These are phyloP conservation scores for Paramormyrops kingsleyae DNA, from an alignment of 2,113 vertebrate species.

Conservation along the genomic window DNA sequence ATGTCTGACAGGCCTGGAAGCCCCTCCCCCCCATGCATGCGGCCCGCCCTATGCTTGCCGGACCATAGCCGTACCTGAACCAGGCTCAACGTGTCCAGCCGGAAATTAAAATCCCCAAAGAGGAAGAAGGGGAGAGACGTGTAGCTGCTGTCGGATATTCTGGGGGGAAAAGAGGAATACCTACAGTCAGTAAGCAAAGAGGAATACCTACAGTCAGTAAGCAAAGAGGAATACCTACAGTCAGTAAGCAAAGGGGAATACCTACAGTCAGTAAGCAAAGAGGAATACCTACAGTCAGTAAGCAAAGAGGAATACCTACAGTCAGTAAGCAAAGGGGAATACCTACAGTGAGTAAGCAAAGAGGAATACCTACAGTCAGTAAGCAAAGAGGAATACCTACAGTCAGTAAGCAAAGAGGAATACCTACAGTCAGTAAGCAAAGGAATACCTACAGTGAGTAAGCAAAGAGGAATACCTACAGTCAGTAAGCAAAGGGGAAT, in stretches of 20 bases:
- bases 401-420: neutral
- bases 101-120: constrained; percentile 76
- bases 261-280: neutral
- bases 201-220: neutral
- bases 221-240: neutral
- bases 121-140: constrained; percentile 61
- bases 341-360: neutral
- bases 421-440: neutral
- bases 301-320: neutral
- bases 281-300: neutral
- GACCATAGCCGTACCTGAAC: constrained; percentile 54
- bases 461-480: neutral
- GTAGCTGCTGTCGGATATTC: constrained; percentile 47
- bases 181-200: neutral
- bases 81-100: constrained; percentile 60
- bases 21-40: neutral
- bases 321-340: neutral
- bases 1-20: neutral
- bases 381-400: neutral
- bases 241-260: neutral
- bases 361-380: neutral
- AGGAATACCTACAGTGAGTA: no score
- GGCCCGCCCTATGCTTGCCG: neutral
- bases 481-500: neutral
- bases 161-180: constrained; percentile 22